Conservation (phyloP, 1,140 invertebrate species). For the Solenopsis invicta region DNA sequence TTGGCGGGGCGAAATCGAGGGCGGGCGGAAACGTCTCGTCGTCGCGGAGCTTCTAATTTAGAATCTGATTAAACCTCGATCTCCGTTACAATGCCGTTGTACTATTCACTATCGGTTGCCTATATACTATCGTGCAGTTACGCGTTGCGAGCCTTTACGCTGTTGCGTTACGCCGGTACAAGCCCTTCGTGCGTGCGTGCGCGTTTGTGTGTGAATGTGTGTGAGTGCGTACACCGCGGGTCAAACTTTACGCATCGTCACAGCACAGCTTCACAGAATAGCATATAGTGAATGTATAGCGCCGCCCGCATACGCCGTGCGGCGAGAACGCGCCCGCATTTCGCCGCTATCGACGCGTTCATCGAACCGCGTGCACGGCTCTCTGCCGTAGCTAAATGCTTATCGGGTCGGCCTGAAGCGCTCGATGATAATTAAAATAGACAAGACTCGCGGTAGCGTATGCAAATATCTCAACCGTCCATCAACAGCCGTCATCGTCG, state of each 20-base stretch:
- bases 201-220: background rate
- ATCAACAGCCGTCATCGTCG: conserved; percentile 39
- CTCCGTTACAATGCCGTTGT: background rate
- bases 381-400: conserved; percentile 42
- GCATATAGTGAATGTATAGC: conserved; percentile 24
- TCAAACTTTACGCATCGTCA: conserved; percentile 72
- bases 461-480: conserved; percentile 49
- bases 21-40: too few species aligned
- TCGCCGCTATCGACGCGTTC: conserved; percentile 63
- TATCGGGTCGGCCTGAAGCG: conserved; percentile 56
- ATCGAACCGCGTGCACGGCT: conserved; percentile 55
- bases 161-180: conserved; percentile 16
- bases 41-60: conserved; percentile 2
- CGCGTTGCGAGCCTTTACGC: background rate
- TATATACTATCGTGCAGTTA: background rate
- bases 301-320: conserved; percentile 59
- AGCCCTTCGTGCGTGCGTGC: conserved; percentile 9
- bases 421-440: conserved; percentile 59
- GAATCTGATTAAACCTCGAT: conserved; percentile 31
- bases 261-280: conserved; percentile 37
- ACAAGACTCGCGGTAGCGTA: conserved; percentile 43
- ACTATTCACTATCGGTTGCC: background rate
- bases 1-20: too few species aligned
- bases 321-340: conserved; percentile 61
- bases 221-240: conserved; percentile 41